phyloP scores from a whole-genome alignment of 2,113 vertebrate genomes.

The Riparia riparia region DNA sequence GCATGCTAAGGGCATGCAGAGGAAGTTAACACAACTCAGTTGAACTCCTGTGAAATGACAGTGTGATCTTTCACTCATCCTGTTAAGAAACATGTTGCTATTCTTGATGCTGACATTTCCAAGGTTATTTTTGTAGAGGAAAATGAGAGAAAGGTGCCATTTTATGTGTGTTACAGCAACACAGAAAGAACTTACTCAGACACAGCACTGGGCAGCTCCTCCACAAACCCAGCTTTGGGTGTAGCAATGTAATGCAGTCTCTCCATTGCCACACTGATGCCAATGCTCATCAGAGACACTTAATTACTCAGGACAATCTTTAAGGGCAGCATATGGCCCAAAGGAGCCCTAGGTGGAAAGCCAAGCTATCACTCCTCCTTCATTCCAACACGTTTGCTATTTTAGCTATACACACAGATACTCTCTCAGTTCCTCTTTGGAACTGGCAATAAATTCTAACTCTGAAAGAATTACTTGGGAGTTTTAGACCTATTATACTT shows the following conservation, averaged over 20 bases:
- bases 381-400: not conserved
- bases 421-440: not conserved
- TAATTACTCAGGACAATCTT: not conserved
- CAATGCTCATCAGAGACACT: not conserved
- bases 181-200: not conserved
- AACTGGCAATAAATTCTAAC: not conserved
- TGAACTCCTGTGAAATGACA: not conserved
- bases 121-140: conserved; percentile 15
- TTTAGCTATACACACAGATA: not conserved
- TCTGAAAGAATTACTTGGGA: not conserved
- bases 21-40: not conserved
- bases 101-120: conserved; percentile 21
- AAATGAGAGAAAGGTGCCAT: not conserved
- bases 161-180: not conserved
- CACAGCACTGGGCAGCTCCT: not conserved
- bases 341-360: not conserved
- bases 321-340: not conserved
- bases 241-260: not conserved
- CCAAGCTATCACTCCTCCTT: not conserved
- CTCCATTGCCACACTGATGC: not conserved
- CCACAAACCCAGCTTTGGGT: not conserved
- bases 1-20: not conserved
- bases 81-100: conserved; percentile 17
- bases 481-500: not conserved
- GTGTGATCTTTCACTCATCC: conserved; percentile 9